Evolutionary conservation across 2,888 invertebrate species (phyloP), one percentile per base, ranked within the genome.

Genomic region (Chesias legatella): DNA sequence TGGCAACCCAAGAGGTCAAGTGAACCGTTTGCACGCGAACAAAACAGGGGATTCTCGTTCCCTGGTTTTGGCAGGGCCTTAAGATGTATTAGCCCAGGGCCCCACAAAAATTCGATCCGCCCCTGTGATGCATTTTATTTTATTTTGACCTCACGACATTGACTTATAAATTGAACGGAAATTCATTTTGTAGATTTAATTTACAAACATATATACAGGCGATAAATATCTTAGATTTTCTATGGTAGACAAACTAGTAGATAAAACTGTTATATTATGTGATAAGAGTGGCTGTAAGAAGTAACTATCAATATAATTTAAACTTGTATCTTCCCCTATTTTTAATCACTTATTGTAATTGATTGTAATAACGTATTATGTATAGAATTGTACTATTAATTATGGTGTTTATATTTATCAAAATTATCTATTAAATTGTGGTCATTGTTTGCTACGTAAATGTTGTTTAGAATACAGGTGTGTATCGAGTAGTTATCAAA

Each of bases 201-300:
- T 80, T 78, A 78, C 72, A 73, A 74, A 70, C 66, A 74, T 79
- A 67, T 79, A 83, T 74, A 79, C 79, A 76, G 73, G 73, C 82
- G 75, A 75, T 79, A 71, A 70, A 63, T 68, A 63, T 80, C 75
- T 75, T 86, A 88, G 88, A 86, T 86, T 88, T 88, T 88, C 81
- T 88, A 88, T 83, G 63, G 71, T 85, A 85, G 79, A 79, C 70
- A 73, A 74, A 78, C 66, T 82, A 78, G 77, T 76, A 73, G 72
- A 56, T 81, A 74, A 64, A 79, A 76, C 73, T 81, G 78, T 84
- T 72, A 77, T 80, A n/a, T n/a, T n/a, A 79, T 85, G 86, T 88
- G 88, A 86, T 86, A 88, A 85, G 85, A 79, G 85, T 81, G 88
- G 85, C 85, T 88, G 88, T 85, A 84, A 80, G 74, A 74, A 66